These are phyloP conservation scores for Holothuria glaberrima DNA, from an alignment of 35 echinoderm and acorn worm genomes.

Conservation along the genomic window DNA sequence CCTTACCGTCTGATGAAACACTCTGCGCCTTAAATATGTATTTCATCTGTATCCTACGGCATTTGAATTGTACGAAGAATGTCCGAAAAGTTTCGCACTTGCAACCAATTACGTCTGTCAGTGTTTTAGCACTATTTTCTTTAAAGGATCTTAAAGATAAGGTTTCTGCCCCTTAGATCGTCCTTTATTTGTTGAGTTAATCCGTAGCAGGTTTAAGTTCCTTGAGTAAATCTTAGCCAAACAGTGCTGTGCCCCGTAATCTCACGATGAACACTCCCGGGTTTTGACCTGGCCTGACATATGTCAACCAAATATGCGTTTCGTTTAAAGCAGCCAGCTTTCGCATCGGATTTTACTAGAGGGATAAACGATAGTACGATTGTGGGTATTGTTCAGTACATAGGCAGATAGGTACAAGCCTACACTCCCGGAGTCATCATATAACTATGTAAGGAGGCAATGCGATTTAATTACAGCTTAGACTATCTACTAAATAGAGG, in stretches of 20 bases:
- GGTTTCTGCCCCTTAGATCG: slow-evolving; percentile 30
- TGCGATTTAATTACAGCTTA: no score
- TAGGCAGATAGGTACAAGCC: no score
- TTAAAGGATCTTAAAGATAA: slow-evolving; percentile 35
- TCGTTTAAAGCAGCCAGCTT: neutral
- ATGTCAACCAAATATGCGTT: slow-evolving; percentile 20
- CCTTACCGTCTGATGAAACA: no score
- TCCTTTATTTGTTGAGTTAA: slow-evolving; percentile 36
- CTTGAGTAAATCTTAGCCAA: slow-evolving; percentile 37
- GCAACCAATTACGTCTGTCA: slow-evolving; percentile 50
- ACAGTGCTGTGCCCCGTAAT: slow-evolving; percentile 4
- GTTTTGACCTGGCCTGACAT: slow-evolving; percentile 29
- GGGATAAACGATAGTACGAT: no score
- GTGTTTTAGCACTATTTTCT: slow-evolving; percentile 45
- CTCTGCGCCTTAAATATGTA: neutral
- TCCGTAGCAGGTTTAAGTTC: slow-evolving; percentile 45
- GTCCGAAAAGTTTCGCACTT: slow-evolving; percentile 16
- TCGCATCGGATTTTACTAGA: no score
- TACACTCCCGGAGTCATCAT: no score
- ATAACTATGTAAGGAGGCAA: no score
- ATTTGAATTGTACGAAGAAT: slow-evolving; percentile 19
- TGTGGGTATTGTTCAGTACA: no score
- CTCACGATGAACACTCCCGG: neutral
- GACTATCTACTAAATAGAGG: no score
- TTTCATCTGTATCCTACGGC: slow-evolving; percentile 17